Evolutionary conservation across 2,888 invertebrate species (phyloP), one percentile per base, ranked within the genome.

Genomic region (Cheilosia variabilis): DNA sequence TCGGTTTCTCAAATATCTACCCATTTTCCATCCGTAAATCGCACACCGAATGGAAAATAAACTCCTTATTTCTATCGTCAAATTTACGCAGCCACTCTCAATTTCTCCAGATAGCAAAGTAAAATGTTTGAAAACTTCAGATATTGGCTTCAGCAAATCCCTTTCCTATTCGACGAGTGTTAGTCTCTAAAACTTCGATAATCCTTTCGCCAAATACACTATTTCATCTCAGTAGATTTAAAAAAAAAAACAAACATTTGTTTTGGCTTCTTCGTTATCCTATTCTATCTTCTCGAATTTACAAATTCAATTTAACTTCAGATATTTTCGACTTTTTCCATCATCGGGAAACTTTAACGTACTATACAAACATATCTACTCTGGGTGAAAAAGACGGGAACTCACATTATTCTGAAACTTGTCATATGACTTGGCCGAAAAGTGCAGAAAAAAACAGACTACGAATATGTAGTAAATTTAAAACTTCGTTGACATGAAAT

Each of bases 291-390:
- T 62, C 57, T 68, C 72, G 60, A 77, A 72, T 86, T 81, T 72
- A 81, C 76, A 81, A 72, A 86, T 86, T 86, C 81, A 86, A 86
- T 86, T 86, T 86, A 86, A 86, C 72, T 86, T 76, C 31, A 53
- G 60, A 80, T 86, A 76, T 86, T 86, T 81, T 53, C 57, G 71
- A 81, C 81, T 86, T 81, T 77, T 86, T 81, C 71, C 62, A 81
- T 86, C 86, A 81, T 80, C 65, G 31, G 55, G 10, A 80, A 84
- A 84, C 45, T 77, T 82, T 60, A 77, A 58, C 57, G 27, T 52
- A 52, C 13, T 17, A 45, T 72, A 15, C 34, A 65, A 65, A 66
- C 73, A 53, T 37, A n/a, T n/a, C n/a, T n/a, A 80, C 31, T 31
- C 60, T 9, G 22, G 41, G 41, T 13, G 31, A 10, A 58, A 63